A percentile compares a stretch with the other conserved stretches of the same genome.
Conservation (phyloP, 2,113 vertebrate genomes). For the Recurvirostra avosetta region DNA sequence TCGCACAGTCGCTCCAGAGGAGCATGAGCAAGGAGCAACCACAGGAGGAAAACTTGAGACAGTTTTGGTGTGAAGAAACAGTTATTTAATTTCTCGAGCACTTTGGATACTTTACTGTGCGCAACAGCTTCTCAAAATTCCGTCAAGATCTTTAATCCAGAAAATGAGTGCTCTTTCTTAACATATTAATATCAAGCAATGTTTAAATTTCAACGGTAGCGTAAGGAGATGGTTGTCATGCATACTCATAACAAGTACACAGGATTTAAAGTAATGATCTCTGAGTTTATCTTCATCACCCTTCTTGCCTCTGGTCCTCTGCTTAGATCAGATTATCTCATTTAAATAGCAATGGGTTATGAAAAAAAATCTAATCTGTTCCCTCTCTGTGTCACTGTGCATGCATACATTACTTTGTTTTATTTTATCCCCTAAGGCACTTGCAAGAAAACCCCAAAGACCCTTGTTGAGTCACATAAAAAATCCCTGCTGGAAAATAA, state of each 20-base stretch:
- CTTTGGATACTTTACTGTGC: not conserved
- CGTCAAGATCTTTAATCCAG: not conserved
- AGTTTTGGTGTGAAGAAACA: not conserved
- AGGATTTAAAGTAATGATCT: conserved; percentile 40
- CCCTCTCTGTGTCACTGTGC: conserved; percentile 17
- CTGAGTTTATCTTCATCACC: conserved; percentile 20
- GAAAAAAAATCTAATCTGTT: conserved; percentile 32
- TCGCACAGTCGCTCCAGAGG: not conserved
- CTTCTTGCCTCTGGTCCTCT: conserved; percentile 31
- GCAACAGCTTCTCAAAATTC: not conserved
- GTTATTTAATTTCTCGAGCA: not conserved
- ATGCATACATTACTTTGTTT: conserved; percentile 23
- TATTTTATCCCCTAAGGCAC: conserved; percentile 29
- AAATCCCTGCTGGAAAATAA: conserved; percentile 40
- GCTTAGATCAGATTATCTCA: conserved; percentile 59
- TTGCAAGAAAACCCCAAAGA: conserved; percentile 38
- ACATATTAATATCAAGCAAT: not conserved
- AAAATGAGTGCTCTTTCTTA: not conserved
- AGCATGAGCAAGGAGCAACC: not conserved
- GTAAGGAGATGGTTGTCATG: not conserved
- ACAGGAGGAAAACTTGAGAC: not conserved
- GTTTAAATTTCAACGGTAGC: not conserved
- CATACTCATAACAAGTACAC: conserved; percentile 2
- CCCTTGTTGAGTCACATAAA: conserved; percentile 34
- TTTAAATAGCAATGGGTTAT: conserved; percentile 54